phyloP scores from a whole-genome alignment of 2,113 vertebrate species.

The Petrocephalus zakoni region DNA sequence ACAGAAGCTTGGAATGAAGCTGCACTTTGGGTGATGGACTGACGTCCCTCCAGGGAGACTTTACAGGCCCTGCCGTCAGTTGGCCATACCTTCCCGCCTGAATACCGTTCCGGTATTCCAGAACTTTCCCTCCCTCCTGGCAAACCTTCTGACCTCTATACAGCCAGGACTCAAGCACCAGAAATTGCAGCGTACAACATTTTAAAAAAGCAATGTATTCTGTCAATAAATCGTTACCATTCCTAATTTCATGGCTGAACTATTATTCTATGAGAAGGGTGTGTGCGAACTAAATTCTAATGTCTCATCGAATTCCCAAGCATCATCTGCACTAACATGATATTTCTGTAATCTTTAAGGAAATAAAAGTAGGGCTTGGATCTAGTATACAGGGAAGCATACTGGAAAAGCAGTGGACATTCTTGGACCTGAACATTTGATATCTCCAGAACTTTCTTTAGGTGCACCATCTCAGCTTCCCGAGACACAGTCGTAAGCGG shows the following conservation, averaged over 20 bases:
- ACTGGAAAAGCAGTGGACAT: constrained; percentile 28
- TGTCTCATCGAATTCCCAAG: background rate
- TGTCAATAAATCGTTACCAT: background rate
- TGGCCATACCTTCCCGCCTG: background rate
- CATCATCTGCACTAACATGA: background rate
- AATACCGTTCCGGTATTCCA: background rate
- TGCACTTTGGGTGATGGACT: background rate
- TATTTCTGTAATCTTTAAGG: background rate
- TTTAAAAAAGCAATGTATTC: background rate
- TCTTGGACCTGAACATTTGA: constrained; percentile 39
- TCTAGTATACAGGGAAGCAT: constrained; percentile 33
- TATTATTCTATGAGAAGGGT: background rate
- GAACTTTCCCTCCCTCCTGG: background rate
- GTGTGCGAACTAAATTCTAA: background rate
- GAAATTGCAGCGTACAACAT: background rate
- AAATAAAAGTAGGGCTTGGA: constrained; percentile 20
- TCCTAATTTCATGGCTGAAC: background rate
- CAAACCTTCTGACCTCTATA: background rate
- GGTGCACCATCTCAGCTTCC: constrained; percentile 37
- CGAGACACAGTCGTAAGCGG: constrained; percentile 22
- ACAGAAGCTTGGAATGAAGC: background rate
- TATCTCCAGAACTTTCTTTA: constrained; percentile 42
- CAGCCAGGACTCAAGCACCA: background rate
- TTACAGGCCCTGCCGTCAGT: background rate
- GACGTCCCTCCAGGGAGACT: background rate